Conservation (phyloP, 2,113 vertebrate genomes). For the Limnothrissa miodon region DNA sequence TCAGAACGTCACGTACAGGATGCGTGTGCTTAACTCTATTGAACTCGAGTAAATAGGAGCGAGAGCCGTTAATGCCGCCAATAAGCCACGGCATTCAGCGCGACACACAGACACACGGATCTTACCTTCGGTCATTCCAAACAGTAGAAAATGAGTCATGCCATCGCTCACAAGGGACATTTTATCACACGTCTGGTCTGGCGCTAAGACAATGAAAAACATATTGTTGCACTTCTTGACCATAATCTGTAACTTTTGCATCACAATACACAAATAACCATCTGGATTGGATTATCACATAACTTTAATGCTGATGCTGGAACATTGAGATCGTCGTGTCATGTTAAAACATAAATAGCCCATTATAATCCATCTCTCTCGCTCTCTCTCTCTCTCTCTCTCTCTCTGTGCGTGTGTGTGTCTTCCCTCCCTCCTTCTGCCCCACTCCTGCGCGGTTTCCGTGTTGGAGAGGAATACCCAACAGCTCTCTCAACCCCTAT, state of each 20-base stretch:
- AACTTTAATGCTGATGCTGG: not conserved
- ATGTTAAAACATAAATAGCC: slow-evolving; percentile 12
- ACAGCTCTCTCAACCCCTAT: slow-evolving; percentile 69
- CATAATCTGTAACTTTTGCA: too few relatives aligned
- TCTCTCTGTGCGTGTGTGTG: not conserved
- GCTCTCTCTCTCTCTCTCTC: not conserved
- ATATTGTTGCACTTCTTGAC: not conserved
- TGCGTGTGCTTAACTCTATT: slow-evolving; percentile 59
- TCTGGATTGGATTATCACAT: not conserved
- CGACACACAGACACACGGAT: slow-evolving; percentile 50
- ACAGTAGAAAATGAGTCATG: slow-evolving; percentile 49
- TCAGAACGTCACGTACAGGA: slow-evolving; percentile 51
- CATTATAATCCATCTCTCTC: not conserved
- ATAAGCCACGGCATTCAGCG: slow-evolving; percentile 61
- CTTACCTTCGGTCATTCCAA: slow-evolving; percentile 30
- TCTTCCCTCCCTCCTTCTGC: not conserved
- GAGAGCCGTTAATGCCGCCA: slow-evolving; percentile 65
- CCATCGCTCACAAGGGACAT: not conserved
- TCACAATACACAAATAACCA: not conserved
- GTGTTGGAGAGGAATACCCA: slow-evolving; percentile 55
- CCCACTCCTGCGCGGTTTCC: slow-evolving; percentile 18
- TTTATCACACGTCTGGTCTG: not conserved
- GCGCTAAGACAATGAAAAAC: not conserved
- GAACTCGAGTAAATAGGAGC: slow-evolving; percentile 57
- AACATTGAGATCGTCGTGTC: not conserved